Conservation (phyloP, 2,797 vertebrate genomes). For the Peromyscus melanophrys region DNA sequence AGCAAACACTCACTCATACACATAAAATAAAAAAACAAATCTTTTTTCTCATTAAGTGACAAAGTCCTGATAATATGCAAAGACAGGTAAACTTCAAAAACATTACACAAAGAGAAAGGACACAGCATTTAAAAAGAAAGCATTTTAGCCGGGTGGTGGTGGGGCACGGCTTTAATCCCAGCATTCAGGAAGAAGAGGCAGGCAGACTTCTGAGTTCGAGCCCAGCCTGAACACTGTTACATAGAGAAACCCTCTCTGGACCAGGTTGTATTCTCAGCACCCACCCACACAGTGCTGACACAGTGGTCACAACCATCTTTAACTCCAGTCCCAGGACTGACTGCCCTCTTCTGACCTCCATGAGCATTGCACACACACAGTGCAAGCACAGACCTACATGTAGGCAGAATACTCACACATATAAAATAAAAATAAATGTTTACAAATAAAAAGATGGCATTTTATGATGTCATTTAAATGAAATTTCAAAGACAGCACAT, state of each 20-base stretch:
- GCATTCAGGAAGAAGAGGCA: not conserved
- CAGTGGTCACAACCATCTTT: not conserved
- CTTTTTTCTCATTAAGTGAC: not conserved
- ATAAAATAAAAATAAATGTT: not conserved
- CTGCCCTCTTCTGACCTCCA: not conserved
- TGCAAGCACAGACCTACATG: not conserved
- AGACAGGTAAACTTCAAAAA: not conserved
- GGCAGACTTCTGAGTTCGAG: not conserved
- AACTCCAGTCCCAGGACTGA: not conserved
- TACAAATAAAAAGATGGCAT: not conserved
- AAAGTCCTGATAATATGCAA: not conserved
- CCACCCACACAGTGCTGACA: too few relatives aligned
- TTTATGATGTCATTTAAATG: not conserved
- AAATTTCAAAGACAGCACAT: conserved; percentile 19
- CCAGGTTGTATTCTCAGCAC: not conserved
- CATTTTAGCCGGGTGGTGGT: not conserved
- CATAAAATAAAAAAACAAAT: not conserved
- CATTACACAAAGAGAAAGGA: not conserved
- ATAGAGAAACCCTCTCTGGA: not conserved
- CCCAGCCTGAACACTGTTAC: not conserved
- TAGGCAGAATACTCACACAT: not conserved
- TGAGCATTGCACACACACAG: not conserved
- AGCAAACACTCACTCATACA: not conserved
- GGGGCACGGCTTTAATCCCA: not conserved
- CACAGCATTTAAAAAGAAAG: not conserved